These are phyloP conservation scores for Tetragonula carbonaria DNA, from an alignment of 2,888 invertebrate genomes.

Conservation along the genomic window DNA sequence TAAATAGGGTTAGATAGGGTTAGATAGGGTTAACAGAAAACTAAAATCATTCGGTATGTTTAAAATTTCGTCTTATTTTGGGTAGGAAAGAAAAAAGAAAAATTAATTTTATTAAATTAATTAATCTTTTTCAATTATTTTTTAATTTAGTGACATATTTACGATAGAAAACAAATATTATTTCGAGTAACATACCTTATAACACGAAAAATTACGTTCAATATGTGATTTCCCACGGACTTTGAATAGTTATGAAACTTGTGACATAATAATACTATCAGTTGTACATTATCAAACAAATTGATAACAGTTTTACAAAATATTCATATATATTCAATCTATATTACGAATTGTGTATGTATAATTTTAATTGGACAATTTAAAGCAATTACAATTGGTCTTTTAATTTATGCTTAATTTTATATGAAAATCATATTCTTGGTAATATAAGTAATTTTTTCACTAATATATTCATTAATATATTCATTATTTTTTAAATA, in stretches of 20 bases:
- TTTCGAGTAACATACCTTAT: conserved; percentile 29
- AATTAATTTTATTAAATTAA: conserved; percentile 3
- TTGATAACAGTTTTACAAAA: conserved; percentile 13
- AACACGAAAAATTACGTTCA: conserved; percentile 3
- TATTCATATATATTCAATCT: not conserved
- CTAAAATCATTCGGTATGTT: not conserved
- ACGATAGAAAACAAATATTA: not conserved
- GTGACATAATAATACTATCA: not conserved
- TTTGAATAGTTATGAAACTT: not conserved
- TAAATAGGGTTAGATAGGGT: conserved; percentile 27
- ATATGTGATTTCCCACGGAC: not conserved
- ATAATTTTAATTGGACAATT: conserved; percentile 1
- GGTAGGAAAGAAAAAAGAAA: not conserved
- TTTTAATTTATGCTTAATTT: not conserved
- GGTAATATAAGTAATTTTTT: not conserved
- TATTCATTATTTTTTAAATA: conserved; percentile 9
- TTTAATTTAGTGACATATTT: not conserved
- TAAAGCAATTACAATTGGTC: not conserved
- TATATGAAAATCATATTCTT: not conserved
- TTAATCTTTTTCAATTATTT: not conserved
- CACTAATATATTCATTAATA: not conserved
- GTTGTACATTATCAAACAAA: conserved; percentile 19
- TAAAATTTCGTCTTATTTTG: not conserved
- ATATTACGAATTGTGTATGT: not conserved
- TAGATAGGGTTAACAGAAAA: not conserved